phyloP scores from a whole-genome alignment of 2,113 vertebrate species.

The Peromyscus polionotus region DNA sequence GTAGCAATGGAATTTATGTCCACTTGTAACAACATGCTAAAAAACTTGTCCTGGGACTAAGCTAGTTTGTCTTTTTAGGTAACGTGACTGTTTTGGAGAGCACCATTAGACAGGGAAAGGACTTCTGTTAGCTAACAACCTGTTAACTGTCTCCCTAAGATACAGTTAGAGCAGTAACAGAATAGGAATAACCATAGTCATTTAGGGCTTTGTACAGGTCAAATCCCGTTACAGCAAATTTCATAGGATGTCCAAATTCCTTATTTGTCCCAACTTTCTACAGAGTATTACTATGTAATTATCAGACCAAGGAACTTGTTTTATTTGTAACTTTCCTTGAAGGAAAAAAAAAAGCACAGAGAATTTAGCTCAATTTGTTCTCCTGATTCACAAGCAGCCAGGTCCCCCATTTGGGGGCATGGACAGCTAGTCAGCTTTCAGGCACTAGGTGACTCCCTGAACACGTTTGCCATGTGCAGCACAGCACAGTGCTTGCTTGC shows the following conservation, averaged over 20 bases:
- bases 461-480: not conserved
- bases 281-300: not conserved
- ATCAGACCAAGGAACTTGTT: not conserved
- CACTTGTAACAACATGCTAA: conserved; percentile 62
- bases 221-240: conserved; percentile 76
- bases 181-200: conserved; percentile 54
- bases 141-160: conserved; percentile 81
- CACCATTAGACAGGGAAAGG: conserved; percentile 85
- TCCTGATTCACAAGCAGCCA: not conserved
- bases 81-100: conserved; percentile 83
- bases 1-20: not conserved
- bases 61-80: conserved; percentile 80
- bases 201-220: conserved; percentile 72
- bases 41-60: conserved; percentile 73
- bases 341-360: not conserved
- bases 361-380: not conserved
- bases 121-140: conserved; percentile 86
- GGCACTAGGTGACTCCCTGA: not conserved
- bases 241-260: not conserved
- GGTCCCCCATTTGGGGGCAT: not conserved
- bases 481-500: accelerated
- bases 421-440: accelerated
- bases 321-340: not conserved
- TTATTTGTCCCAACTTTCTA: not conserved
- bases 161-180: conserved; percentile 67